These are phyloP conservation scores for Larimichthys crocea DNA, from an alignment of 2,113 vertebrate genomes.

Conservation along the genomic window DNA sequence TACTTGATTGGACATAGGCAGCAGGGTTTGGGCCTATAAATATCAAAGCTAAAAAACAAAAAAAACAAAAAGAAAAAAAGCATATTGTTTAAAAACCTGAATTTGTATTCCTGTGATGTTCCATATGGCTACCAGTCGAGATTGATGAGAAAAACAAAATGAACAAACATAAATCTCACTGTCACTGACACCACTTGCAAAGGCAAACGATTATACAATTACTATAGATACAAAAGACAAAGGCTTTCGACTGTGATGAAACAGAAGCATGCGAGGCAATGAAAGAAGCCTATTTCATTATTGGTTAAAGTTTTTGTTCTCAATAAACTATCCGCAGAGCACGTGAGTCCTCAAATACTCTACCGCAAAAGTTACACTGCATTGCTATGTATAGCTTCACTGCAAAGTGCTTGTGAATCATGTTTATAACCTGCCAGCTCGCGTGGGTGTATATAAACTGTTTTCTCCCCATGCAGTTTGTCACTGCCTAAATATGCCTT, in stretches of 20 bases:
- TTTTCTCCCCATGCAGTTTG: conserved; percentile 27
- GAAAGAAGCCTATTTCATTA: conserved; percentile 15
- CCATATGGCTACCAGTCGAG: background rate
- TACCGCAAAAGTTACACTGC: background rate
- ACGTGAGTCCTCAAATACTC: background rate
- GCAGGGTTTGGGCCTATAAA: conserved; percentile 1
- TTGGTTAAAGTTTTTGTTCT: conserved; percentile 24
- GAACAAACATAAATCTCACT: conserved; percentile 34
- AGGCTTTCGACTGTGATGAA: conserved; percentile 31
- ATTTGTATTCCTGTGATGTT: conserved; percentile 5
- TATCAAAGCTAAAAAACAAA: background rate
- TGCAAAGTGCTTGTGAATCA: conserved; percentile 41
- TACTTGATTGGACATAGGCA: conserved; percentile 14
- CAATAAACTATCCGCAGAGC: conserved; percentile 23
- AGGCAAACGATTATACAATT: conserved; percentile 27
- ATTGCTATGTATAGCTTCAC: conserved; percentile 25
- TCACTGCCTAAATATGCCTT: conserved; percentile 27
- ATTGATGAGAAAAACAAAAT: conserved; percentile 26
- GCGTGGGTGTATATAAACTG: conserved; percentile 29
- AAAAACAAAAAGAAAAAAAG: too few relatives aligned
- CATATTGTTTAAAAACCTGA: background rate
- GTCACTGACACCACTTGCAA: conserved; percentile 20
- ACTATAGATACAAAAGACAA: conserved; percentile 20
- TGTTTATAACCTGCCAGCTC: conserved; percentile 33
- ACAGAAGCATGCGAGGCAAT: background rate